These are phyloP conservation scores for Riparia riparia DNA, from an alignment of 2,113 vertebrate genomes.

Conservation along the genomic window DNA sequence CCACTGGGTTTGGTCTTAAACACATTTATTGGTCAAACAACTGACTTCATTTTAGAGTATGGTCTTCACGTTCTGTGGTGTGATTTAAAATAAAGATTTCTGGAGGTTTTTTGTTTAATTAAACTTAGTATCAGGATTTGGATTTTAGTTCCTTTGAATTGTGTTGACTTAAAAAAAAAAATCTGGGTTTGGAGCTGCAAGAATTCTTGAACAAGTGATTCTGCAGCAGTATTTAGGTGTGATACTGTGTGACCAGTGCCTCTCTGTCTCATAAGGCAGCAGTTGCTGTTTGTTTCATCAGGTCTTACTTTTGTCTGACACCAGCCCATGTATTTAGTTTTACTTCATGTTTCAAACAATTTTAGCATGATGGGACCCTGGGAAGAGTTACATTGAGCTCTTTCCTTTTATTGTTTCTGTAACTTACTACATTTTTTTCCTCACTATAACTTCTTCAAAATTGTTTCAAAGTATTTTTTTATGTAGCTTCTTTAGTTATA, in stretches of 20 bases:
- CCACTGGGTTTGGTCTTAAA: not conserved
- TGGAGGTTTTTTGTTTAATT: not conserved
- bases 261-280: not conserved
- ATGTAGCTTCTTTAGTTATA: not conserved
- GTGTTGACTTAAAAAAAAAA: not conserved
- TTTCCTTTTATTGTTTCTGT: not conserved
- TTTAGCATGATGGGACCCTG: not conserved
- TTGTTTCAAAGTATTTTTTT: not conserved
- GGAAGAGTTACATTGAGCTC: not conserved
- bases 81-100: not conserved
- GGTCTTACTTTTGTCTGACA: not conserved
- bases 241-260: fast-evolving
- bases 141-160: not conserved
- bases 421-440: not conserved
- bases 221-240: not conserved
- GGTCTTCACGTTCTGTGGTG: not conserved
- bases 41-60: not conserved
- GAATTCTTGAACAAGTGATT: not conserved
- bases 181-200: not conserved
- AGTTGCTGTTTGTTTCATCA: not conserved
- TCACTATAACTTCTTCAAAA: not conserved
- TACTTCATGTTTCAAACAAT: not conserved
- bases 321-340: not conserved
- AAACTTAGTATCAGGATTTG: not conserved
- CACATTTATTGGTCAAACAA: not conserved